Base-by-base conservation (phyloP, 2,797 vertebrate genomes). In the Babyrousa celebensis region DNA sequence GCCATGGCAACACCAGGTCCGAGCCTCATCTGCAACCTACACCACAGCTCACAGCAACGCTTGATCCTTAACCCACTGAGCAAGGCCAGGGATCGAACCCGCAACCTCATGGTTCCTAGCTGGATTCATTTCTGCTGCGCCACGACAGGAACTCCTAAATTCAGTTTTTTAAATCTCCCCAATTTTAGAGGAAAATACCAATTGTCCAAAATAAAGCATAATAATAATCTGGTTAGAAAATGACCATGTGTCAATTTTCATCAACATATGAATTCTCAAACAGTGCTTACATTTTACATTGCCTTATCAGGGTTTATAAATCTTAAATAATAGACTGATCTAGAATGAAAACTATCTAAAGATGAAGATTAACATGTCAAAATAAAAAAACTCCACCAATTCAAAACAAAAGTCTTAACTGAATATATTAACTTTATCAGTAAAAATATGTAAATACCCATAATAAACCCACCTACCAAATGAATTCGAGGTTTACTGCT, bases 401-500 rank as follows among this genome's bases (percentile, higher is more conserved):
- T 86, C 52, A 88, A 77, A 97, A 93, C 52, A 89, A 89, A 93
- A 91, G 91, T 71, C 68, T 95, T 89, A 74, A 78, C 15, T 86
- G 48, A 20, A 70, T 21, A 80, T 32, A n/a, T 72, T 89, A 94
- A 75, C n/a, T 23, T 65, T 84, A n/a, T 48, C 8, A 71, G 25
- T 58, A 62, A 83, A 83, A 67, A 80, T 25, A 11, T 56, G 71
- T 77, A 75, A 85, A 58, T 25, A 60, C 21, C 78, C 91, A 54
- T 40, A 85, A 93, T 29, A 95, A 93, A 85, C 14, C n/a, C 74
- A 97, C 43, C 14, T 78, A 93, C 93, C 56, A 82, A 91, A 56
- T 52, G 6, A 77, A 58, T 43, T 68, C 77, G 68, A 89, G 56
- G 74, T 43, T 96, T 83, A 93, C 72, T 94, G 25, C 68, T 94